Base-by-base conservation (phyloP, 2,113 vertebrate species). In the Columba livia region DNA sequence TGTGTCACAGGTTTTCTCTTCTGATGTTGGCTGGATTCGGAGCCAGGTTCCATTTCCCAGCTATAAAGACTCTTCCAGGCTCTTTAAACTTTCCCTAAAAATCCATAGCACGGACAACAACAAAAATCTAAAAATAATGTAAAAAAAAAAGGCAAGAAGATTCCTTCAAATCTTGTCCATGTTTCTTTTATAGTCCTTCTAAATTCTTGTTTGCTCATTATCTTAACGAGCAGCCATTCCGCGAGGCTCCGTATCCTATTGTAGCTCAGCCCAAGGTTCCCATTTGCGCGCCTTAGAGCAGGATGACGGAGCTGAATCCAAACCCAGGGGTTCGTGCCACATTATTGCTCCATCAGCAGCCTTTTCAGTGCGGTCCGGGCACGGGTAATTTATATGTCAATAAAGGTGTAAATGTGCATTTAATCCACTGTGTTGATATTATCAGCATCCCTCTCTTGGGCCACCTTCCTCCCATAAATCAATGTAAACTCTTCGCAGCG, bases 1-100 rank as follows among this genome's bases (percentile, higher is more conserved):
- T 99, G 99, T 95, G 98, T 98, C 94, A 99, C 98, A 36, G 98
- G 97, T 95, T 98, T 99, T 97, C 98, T 99, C 97, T 98, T 99
- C 96, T 98, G 98, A 83, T 98, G 98, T 95, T 99, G 98, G 96
- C 98, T 98, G 42, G 98, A 97, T 97, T 99, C 99, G 74, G 98
- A 97, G 96, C 97, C 99, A 25, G 98, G 95, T 98, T 99, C 99
- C 99, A 99, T 99, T 96, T 99, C 99, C 98, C 95, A 97, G 95
- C 90, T 97, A 94, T 85, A 97, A 97, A 97, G 92, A 93, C 93
- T 93, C 90, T 90, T 96, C 64, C 9, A 3, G 90, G 88, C 85
- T 97, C 85, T 96, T 96, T 88, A 94, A 89, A 81, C 36, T 77
- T 90, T 81, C 84, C 75, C 95, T 98, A 97, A 96, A 97, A 97